These are phyloP conservation scores for Epinephelus coioides DNA, from an alignment of 2,797 vertebrate species.

Conservation along the genomic window DNA sequence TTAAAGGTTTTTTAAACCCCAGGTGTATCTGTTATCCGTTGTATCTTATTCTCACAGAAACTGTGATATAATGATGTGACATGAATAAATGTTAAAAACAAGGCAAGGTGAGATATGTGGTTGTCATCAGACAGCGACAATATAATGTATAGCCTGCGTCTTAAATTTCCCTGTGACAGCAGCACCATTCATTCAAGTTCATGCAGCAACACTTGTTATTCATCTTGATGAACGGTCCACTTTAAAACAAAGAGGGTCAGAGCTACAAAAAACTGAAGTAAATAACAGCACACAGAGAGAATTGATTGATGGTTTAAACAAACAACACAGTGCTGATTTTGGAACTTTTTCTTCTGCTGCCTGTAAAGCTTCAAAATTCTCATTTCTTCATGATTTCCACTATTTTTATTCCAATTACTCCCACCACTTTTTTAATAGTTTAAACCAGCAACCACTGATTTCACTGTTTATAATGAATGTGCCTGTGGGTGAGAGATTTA, in stretches of 20 bases:
- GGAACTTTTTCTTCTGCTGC: background rate
- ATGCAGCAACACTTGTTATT: conserved; percentile 12
- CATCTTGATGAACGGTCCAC: conserved; percentile 26
- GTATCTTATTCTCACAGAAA: conserved; percentile 1
- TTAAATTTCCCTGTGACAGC: conserved; percentile 16
- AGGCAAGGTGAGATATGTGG: background rate
- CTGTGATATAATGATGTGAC: background rate
- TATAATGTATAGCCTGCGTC: background rate
- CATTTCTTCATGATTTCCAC: background rate
- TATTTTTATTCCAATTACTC: background rate
- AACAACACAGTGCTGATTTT: background rate
- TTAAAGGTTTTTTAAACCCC: background rate
- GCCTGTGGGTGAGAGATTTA: background rate
- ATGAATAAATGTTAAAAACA: background rate
- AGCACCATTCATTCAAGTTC: conserved; percentile 5
- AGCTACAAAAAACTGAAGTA: background rate
- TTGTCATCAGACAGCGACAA: background rate
- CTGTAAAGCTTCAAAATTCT: no score
- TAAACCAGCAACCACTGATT: background rate
- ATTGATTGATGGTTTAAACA: background rate
- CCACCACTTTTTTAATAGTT: background rate
- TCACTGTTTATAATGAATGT: background rate
- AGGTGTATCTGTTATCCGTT: background rate
- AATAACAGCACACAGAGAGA: background rate
- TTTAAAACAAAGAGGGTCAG: conserved; percentile 28